Base-by-base conservation (phyloP, 2,888 invertebrate species). In the Chloromyia formosa region DNA sequence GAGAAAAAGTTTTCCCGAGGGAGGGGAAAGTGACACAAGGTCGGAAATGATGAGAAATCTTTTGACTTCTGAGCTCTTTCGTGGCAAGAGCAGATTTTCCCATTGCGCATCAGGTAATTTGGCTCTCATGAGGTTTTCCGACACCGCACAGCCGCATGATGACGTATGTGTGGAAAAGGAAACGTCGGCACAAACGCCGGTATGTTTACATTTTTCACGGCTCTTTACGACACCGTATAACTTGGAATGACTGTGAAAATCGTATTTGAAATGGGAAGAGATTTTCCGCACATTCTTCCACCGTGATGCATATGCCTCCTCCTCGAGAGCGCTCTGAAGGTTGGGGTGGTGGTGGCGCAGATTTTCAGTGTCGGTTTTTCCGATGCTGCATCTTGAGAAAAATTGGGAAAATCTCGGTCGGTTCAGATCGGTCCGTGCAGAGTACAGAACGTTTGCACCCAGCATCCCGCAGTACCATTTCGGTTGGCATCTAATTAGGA, bases 401-500 rank as follows among this genome's bases (percentile, higher is more conserved):
- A 61, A 35, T 35, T 27, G 66, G 49, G 16, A 66, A 66, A 66
- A 66, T 66, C 66, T 66, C 66, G 45, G 66, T 49, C 66, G 49
- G 49, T n/a, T 20, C 18, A 20, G 20, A 58, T 22, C 58, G 58
- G 27, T 23, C 23, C 7, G 14, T 20, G 27, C 16, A 23, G 62
- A 10, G 23, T 27, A 40, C 23, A n/a, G 60, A 62, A 22, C 20
- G 20, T 20, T 66, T 45, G 49, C 45, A 14, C 22, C 20, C 66
- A 49, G 66, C 45, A 49, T 66, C 66, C 66, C 66, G 66, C 71
- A 71, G 71, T 71, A 71, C 71, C 58, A 53, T 71, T 58, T 53
- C 71, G 71, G 71, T 71, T 71, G 71, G 71, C 71, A 71, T 71
- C 40, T 40, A 71, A 71, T 71, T 71, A 58, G 71, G 71, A 71